phyloP scores from a whole-genome alignment of 2,888 invertebrate species.

The Athalia circularis region DNA sequence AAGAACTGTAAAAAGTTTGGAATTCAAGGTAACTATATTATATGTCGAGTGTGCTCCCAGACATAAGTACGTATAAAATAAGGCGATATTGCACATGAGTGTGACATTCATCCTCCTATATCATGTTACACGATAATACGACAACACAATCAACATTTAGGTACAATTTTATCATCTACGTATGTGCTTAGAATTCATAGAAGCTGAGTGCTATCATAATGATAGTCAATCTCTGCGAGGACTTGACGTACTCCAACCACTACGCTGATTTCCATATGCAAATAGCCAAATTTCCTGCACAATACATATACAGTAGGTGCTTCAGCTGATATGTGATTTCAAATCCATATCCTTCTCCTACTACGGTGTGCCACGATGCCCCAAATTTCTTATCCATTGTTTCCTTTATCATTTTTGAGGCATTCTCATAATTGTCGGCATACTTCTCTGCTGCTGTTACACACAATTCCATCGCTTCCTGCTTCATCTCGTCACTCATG shows the following conservation, averaged over 20 bases:
- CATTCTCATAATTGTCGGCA: slow-evolving; percentile 86
- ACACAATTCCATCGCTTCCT: slow-evolving; percentile 92
- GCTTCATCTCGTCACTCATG: slow-evolving; percentile 95
- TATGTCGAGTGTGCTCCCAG: too few relatives aligned
- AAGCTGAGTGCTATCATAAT: too few relatives aligned
- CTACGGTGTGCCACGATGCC: slow-evolving; percentile 87
- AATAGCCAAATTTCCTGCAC: slow-evolving; percentile 90
- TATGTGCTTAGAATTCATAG: not conserved
- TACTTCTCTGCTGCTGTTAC: slow-evolving; percentile 96
- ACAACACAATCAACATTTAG: not conserved
- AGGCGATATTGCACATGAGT: too few relatives aligned
- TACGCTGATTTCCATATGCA: slow-evolving; percentile 65
- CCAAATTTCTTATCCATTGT: slow-evolving; percentile 97
- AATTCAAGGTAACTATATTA: too few relatives aligned
- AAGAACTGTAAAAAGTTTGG: too few relatives aligned
- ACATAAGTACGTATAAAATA: too few relatives aligned
- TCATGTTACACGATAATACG: too few relatives aligned
- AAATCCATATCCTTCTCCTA: slow-evolving; percentile 96
- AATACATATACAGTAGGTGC: slow-evolving; percentile 91
- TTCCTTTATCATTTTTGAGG: slow-evolving; percentile 96
- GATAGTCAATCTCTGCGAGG: too few relatives aligned
- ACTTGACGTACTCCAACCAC: not conserved
- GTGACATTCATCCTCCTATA: too few relatives aligned
- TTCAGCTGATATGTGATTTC: slow-evolving; percentile 94
- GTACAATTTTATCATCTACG: not conserved